Evolutionary conservation across 2,888 invertebrate genomes (phyloP), one percentile per base, ranked within the genome.

Genomic region (Linyphia triangularis): DNA sequence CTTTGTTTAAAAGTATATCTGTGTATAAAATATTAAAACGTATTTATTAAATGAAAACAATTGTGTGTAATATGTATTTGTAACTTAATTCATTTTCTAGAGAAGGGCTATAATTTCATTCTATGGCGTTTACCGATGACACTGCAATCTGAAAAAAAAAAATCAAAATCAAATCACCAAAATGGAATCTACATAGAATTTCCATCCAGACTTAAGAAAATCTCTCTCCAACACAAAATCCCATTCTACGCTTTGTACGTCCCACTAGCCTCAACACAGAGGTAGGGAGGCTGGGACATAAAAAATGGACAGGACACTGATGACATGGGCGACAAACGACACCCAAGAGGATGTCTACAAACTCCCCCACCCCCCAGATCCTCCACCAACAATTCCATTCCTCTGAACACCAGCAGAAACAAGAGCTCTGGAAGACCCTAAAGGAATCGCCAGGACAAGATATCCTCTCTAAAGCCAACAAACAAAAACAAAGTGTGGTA

Each of bases 261-360:
- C 73, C 75, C 28, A 19, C 61, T n/a, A 7, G 43, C 67, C 40
- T n/a, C 51, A 51, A 51, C 51, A 51, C 67, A 40, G 37, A 37
- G 70, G 24, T 19, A 63, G 37, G 33, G 63, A 43, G 65, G 24
- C 33, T 16, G 19, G 7, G 13, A 22, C 57, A 73, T 61, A 81
- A 67, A 86, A 81, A 81, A 86, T 81, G 65, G 78, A 81, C 73
- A 79, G 85, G 81, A 81, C 86, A 81, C 86, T 88, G 86, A 88
- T 88, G 86, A 88, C 86, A 88, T 67, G 67, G 81, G 81, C 75
- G 73, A 88, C 86, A 88, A 88, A 88, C 86, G 86, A 88, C 86
- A 81, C 86, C 86, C 86, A 16, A 37, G 86, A 72, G 85, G 59
- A 19, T 65, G 51, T 40, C 73, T 86, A 73, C 65, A 65, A 57